Evolutionary conservation across 2,888 invertebrate genomes (phyloP), one percentile per base, ranked within the genome.

Genomic region (Holacanthella duospinosa): DNA sequence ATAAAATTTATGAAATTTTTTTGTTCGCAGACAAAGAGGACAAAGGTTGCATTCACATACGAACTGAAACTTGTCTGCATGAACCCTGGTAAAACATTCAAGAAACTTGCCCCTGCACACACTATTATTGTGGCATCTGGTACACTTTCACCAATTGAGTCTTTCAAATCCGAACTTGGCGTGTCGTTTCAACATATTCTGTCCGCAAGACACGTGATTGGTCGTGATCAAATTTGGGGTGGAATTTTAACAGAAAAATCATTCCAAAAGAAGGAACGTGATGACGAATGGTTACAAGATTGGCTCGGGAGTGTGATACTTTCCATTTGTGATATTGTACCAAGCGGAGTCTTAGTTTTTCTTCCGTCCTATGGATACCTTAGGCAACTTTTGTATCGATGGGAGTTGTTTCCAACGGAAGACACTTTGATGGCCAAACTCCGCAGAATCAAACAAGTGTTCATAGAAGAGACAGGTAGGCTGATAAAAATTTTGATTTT

Each of bases 331-430:
- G 16, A 57, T 9, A 60, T 61, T 2, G 68, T 72, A 6, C 69
- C 69, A 16, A 62, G 68, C 48, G 72, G 72, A n/a, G 62, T 72
- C 12, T 57, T 72, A 0, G 68, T 72, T 1, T 72, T 72, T 60
- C 36, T 70, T 25, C 66, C 69, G 2, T 68, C 69, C 1, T 68
- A 68, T 26, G 25, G 24, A 0, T 58, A 61, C 2, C 53, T 70
- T 59, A 43, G 48, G 1, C 64, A 61, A 24, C 43, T 70, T 2
- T 29, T 63, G 43, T 44, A 43, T 9, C 28, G 61, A 0, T 68
- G 67, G 65, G 21, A 26, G 19, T n/a, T n/a, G n/a, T 58, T 43
- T 58, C 64, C 64, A 2, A 0, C 6, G 12, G 19, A 24, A 28
- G 43, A 29, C 9, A 12, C 29, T 58, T 44, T 63, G 2, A 25